These are phyloP conservation scores for Microchirus variegatus DNA, from an alignment of 2,797 vertebrate species.

Conservation along the genomic window DNA sequence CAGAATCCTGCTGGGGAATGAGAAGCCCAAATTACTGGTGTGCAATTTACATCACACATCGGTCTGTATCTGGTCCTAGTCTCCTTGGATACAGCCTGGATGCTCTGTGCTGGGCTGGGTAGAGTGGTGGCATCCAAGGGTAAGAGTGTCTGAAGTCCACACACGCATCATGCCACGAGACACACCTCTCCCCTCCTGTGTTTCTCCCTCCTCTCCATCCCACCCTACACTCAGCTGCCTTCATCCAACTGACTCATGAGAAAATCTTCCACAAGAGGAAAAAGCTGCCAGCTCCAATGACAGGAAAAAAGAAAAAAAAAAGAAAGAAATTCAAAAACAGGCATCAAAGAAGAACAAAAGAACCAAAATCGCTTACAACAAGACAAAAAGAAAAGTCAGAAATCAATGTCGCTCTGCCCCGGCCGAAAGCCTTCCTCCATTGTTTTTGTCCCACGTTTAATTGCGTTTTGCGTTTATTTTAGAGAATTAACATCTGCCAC, in stretches of 20 bases:
- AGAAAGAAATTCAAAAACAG: constrained; percentile 54
- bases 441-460: constrained; percentile 64
- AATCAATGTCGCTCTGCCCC: constrained; percentile 50
- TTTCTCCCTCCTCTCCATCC: constrained; percentile 62
- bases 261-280: constrained; percentile 67
- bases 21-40: constrained; percentile 31
- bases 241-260: constrained; percentile 68
- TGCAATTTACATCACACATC: constrained; percentile 54
- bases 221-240: constrained; percentile 57
- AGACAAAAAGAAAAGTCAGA: constrained; percentile 67
- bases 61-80: constrained; percentile 44
- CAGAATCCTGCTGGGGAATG: constrained; percentile 56
- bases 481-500: constrained; percentile 74
- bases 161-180: constrained; percentile 62
- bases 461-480: constrained; percentile 75
- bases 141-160: constrained; percentile 66
- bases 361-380: constrained; percentile 44
- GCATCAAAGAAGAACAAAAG: constrained; percentile 56
- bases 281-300: constrained; percentile 66
- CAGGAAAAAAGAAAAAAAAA: constrained; percentile 29
- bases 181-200: constrained; percentile 61
- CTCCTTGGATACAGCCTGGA: constrained; percentile 49
- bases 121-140: constrained; percentile 73
- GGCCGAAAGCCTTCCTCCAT: constrained; percentile 53
- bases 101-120: constrained; percentile 50